Percentiles rank a stretch among this genome's conserved stretches.
These are phyloP conservation scores for Heliothis subflexa DNA, from an alignment of 1,140 invertebrate species.

Conservation along the genomic window DNA sequence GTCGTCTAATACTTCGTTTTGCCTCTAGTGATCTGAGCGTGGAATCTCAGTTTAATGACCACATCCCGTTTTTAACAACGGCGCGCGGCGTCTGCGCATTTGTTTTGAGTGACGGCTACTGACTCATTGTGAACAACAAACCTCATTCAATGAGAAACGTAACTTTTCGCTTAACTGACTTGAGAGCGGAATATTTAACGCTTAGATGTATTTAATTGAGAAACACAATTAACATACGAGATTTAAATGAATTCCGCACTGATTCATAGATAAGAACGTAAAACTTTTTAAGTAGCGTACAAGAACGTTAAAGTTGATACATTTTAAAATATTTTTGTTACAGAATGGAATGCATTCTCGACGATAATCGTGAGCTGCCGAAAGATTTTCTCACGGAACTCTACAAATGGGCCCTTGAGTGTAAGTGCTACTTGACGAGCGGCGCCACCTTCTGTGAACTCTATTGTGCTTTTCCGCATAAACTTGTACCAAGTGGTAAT, in stretches of 20 bases:
- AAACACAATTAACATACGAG: conserved; percentile 38
- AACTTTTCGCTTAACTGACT: conserved; percentile 65
- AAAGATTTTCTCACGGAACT: conserved; percentile 93
- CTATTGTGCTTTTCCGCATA: conserved; percentile 44
- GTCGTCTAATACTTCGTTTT: conserved; percentile 43
- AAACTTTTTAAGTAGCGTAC: conserved; percentile 14
- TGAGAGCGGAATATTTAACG: conserved; percentile 47
- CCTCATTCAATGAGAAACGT: conserved; percentile 75
- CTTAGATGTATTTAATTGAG: conserved; percentile 46
- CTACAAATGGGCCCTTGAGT: conserved; percentile 96
- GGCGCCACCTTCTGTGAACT: conserved; percentile 28
- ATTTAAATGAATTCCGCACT: conserved; percentile 30
- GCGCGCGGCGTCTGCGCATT: conserved; percentile 73
- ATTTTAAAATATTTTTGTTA: conserved; percentile 62
- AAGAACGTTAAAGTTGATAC: neutral
- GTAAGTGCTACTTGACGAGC: conserved; percentile 87
- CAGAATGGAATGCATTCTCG: conserved; percentile 90
- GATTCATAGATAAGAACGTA: conserved; percentile 20
- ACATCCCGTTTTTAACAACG: conserved; percentile 78
- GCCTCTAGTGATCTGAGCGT: conserved; percentile 56
- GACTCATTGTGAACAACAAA: conserved; percentile 78
- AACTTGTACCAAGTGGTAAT: conserved; percentile 41
- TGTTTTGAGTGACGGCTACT: conserved; percentile 73
- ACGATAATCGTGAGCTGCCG: conserved; percentile 90
- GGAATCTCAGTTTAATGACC: conserved; percentile 83